Evolutionary conservation across 2,113 vertebrate genomes (phyloP).

Genomic region (Calyptomena viridis): DNA sequence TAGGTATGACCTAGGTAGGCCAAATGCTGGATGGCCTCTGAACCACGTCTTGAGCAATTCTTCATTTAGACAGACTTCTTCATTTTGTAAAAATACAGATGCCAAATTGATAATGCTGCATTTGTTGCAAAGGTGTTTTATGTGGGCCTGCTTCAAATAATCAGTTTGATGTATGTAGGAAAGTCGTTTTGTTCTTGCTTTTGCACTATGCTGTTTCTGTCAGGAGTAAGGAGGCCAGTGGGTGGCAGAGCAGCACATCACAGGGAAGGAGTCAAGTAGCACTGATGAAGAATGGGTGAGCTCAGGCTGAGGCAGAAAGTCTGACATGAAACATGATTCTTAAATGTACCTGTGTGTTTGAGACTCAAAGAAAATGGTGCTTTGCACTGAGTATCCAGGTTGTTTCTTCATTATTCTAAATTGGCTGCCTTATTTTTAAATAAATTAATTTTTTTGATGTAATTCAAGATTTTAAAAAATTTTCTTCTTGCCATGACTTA

Average conservation of each 20-base stretch:
- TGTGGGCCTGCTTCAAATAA: background rate
- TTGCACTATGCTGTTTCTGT: background rate
- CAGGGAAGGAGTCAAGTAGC: background rate
- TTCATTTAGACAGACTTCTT: background rate
- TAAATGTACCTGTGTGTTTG: background rate
- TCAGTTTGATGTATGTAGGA: background rate
- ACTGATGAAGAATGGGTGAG: fast-evolving
- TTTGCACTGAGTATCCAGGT: background rate
- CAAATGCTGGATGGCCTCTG: background rate
- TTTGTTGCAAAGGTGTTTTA: background rate
- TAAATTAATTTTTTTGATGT: background rate
- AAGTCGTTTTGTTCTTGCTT: background rate
- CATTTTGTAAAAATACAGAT: background rate
- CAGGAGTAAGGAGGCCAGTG: background rate
- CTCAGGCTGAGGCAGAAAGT: background rate
- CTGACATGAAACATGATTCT: background rate
- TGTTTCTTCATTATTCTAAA: background rate
- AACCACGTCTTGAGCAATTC: background rate
- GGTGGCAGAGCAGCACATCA: slow-evolving; percentile 32
- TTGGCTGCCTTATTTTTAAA: background rate
- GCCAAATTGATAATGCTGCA: background rate
- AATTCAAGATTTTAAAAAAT: background rate
- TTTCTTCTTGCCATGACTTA: background rate
- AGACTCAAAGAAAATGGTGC: background rate
- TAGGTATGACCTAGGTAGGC: background rate